A percentile compares a stretch with the other conserved stretches of the same genome.
Conservation (phyloP, 2,888 invertebrate genomes). For the Cryptus viduatorius region DNA sequence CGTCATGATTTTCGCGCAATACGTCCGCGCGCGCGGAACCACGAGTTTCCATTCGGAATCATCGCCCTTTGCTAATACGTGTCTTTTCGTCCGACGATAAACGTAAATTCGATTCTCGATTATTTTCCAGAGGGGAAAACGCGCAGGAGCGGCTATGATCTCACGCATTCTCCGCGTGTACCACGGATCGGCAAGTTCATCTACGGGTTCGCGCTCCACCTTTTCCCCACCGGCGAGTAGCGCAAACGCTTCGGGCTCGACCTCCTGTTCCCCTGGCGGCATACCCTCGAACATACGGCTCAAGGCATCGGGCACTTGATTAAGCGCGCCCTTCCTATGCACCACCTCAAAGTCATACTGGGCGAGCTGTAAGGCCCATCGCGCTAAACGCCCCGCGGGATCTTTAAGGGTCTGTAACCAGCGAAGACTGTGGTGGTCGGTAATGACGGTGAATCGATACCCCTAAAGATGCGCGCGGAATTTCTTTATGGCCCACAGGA, state of each 20-base stretch:
- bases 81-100: neutral
- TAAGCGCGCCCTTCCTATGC: slow-evolving; percentile 62
- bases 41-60: slow-evolving; percentile 68
- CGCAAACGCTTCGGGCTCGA: neutral
- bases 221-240: slow-evolving; percentile 21
- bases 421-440: slow-evolving; percentile 37
- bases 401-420: slow-evolving; percentile 42
- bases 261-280: neutral
- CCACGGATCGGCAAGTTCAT: neutral
- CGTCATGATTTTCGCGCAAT: slow-evolving; percentile 50
- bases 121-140: neutral
- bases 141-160: neutral
- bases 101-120: neutral
- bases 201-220: neutral
- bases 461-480: slow-evolving; percentile 44
- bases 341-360: slow-evolving; percentile 30
- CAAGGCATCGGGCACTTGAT: slow-evolving; percentile 62
- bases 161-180: neutral
- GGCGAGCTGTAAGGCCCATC: slow-evolving; percentile 34
- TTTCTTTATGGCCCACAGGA: slow-evolving; percentile 40
- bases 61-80: neutral
- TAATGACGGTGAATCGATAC: slow-evolving; percentile 39
- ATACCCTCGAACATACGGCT: slow-evolving; percentile 29
- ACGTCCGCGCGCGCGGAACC: slow-evolving; percentile 57
- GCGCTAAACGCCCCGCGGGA: slow-evolving; percentile 36